These are phyloP conservation scores for Morone saxatilis DNA, from an alignment of 2,113 vertebrate genomes.

Conservation along the genomic window DNA sequence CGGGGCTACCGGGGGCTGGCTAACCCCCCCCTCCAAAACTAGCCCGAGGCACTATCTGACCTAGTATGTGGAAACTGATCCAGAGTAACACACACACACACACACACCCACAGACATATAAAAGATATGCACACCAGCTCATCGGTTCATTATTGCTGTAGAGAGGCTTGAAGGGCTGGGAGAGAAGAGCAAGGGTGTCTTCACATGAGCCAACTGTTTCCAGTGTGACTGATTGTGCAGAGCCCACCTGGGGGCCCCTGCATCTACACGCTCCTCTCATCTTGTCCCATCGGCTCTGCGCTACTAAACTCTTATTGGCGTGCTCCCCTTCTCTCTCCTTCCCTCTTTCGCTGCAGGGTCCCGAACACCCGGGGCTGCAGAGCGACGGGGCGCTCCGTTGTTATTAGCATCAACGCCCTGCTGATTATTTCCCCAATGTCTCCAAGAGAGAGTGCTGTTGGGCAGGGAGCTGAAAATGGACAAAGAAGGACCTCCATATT, in stretches of 20 bases:
- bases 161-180: conserved; percentile 22
- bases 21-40: conserved; percentile 5
- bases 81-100: not conserved
- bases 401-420: conserved; percentile 56
- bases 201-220: conserved; percentile 51
- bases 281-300: conserved; percentile 17
- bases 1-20: not conserved
- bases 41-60: conserved; percentile 53
- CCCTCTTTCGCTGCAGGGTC: conserved; percentile 35
- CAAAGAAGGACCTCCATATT: conserved; percentile 24
- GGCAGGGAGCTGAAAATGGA: conserved; percentile 52
- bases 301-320: conserved; percentile 40
- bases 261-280: conserved; percentile 47
- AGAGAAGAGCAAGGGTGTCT: conserved; percentile 11
- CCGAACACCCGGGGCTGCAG: conserved; percentile 33
- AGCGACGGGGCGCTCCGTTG: conserved; percentile 33
- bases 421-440: conserved; percentile 43
- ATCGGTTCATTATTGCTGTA: conserved; percentile 43
- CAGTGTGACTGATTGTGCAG: conserved; percentile 55
- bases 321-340: conserved; percentile 15
- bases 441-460: conserved; percentile 74
- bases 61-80: conserved; percentile 30
- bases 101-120: conserved; percentile 9
- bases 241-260: conserved; percentile 56
- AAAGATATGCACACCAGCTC: conserved; percentile 39